Evolutionary conservation across 1,140 invertebrate species (phyloP).

Genomic region (Andrena cerasifolii): DNA sequence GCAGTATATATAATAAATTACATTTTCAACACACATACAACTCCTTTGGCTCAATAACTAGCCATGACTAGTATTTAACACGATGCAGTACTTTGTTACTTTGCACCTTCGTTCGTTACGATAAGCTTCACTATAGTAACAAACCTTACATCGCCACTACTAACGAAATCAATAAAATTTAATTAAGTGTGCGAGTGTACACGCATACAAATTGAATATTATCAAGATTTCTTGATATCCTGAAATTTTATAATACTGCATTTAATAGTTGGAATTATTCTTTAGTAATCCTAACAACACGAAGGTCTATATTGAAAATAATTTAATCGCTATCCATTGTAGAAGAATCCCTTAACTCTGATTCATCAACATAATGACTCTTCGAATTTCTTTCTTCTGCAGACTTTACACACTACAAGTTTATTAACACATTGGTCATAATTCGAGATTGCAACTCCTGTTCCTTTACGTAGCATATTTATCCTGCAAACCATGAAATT

Average conservation of each 20-base stretch:
- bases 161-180: conserved; percentile 37
- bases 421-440: conserved; percentile 15
- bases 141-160: conserved; percentile 9
- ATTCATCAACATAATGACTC: conserved; percentile 79
- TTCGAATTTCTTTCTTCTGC: conserved; percentile 80
- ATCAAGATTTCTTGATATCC: conserved; percentile 35
- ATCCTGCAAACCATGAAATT: conserved; percentile 7
- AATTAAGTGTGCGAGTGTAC: conserved; percentile 26
- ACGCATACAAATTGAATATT: conserved; percentile 28
- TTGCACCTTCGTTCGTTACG: conserved; percentile 23
- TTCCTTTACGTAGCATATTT: neutral
- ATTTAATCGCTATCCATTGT: conserved; percentile 79
- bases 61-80: conserved; percentile 49
- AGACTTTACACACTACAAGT: conserved; percentile 79
- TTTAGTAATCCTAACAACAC: conserved; percentile 40
- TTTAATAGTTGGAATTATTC: conserved; percentile 36
- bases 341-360: conserved; percentile 75
- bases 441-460: conserved; percentile 4
- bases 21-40: conserved; percentile 59
- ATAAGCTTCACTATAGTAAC: conserved; percentile 30
- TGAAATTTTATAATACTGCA: conserved; percentile 42
- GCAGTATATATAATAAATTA: conserved; percentile 59
- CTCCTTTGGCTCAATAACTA: conserved; percentile 6
- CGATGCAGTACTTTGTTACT: conserved; percentile 44
- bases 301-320: conserved; percentile 36